phyloP scores from a whole-genome alignment of 2,113 vertebrate genomes.

The Tylochromis polylepis region DNA sequence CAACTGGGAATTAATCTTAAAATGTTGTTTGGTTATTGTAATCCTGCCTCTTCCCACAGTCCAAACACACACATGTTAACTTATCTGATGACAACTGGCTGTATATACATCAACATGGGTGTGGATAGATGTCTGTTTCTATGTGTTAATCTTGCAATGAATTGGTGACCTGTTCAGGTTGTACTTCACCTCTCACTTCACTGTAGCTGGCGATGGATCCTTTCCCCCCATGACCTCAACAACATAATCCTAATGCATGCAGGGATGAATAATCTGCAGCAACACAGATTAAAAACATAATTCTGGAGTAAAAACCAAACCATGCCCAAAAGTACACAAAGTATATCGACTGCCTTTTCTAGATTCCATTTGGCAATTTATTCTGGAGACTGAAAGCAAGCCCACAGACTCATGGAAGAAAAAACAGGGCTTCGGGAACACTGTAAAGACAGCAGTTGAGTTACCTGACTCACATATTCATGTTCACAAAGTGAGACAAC shows the following conservation, averaged over 20 bases:
- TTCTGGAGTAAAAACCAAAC: background rate
- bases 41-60: background rate
- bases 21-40: background rate
- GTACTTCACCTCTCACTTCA: background rate
- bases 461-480: background rate
- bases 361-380: background rate
- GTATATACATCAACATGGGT: accelerated
- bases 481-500: background rate
- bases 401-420: background rate
- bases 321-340: background rate
- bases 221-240: background rate
- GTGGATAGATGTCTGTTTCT: background rate
- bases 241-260: background rate
- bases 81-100: background rate
- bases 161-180: background rate
- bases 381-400: background rate
- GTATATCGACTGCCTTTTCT: background rate
- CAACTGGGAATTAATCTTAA: background rate
- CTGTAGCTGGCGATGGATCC: background rate
- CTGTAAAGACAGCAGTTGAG: background rate
- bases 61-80: background rate
- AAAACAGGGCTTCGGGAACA: background rate
- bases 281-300: background rate
- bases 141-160: background rate
- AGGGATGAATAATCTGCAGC: background rate